Base-by-base conservation (phyloP, 1,140 invertebrate genomes). In the Zaprionus africanus region DNA sequence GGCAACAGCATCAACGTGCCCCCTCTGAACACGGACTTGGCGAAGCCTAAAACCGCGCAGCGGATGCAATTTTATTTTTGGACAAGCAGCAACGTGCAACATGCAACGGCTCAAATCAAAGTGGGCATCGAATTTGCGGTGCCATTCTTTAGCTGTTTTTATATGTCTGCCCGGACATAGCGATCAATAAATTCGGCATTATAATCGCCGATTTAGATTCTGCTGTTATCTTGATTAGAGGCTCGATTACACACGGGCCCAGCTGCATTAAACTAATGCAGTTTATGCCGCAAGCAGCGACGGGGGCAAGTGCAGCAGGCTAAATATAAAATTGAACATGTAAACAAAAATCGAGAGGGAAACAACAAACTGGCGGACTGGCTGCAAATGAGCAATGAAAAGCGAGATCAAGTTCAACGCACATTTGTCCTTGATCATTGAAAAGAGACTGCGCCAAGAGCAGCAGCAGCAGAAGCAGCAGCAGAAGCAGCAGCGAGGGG, bases 351-450 rank as follows among this genome's bases (percentile, higher is more conserved):
- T 43, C 74, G 26, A 36, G 22, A 36, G 43, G 51, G 36, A 43
- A 54, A 59, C 19, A 51, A 24, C 46, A 19, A 51, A 46, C 28
- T 9, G 38, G 38, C 5, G 5, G 15, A 41, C 36, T 41, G 28
- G 6, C 49, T 17, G 13, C 43, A 49, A 61, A 53, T 38, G 57
- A 62, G 82, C 79, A 60, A 81, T 85, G 85, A 85, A 88, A 90
- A 85, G 85, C 85, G 79, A 88, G 85, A 88, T 88, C 85, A 88
- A 88, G 85, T 88, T 88, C 85, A 88, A 88, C 85, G 85, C 85
- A 90, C 85, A 88, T 90, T 90, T 88, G 85, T 88, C 85, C 85
- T 88, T 88, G 85, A 88, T 88, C 79, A 90, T 88, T 79, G 87
- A 71, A 84, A 84, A 79, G 62, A 72, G 58, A 68, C 26, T 57